Base-by-base conservation (phyloP, 1,140 invertebrate species). In the Vanessa atalanta region DNA sequence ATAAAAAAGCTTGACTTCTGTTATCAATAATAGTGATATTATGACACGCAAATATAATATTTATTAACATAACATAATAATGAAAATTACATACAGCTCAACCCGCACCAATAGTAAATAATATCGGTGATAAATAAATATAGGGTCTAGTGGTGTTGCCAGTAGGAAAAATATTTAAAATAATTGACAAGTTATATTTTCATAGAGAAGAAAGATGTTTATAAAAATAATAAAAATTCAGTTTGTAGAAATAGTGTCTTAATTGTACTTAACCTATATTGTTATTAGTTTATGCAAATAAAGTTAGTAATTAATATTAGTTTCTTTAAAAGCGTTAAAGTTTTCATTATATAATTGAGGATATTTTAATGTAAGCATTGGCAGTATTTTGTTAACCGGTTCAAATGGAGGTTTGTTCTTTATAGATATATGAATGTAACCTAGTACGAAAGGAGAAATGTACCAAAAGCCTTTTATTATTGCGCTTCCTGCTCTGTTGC, bases 141-240 rank as follows among this genome's bases (percentile, higher is more conserved):
- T 60, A 73, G 26, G n/a, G 47, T 57, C 26, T 73, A 64, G 47
- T 69, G 31, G 31, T 74, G 75, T 72, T 76, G 70, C 63, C 50
- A 69, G 48, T 74, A 74, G 72, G 43, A 69, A 47, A 60, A 74
- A 64, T 69, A 64, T 74, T 63, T 53, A 68, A 50, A 66, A 68
- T 63, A 68, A 53, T 67, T 66, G 65, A 68, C 66, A 69, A 51
- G 20, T 68, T 74, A 74, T 74, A 74, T 74, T 74, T 74, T 74
- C 60, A 74, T 69, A 69, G 66, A 55, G 37, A 70, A 53, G n/a
- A 77, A 68, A 26, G 60, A 70, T 64, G 61, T 77, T 72, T 77
- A 73, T 76, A 71, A 72, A 64, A 66, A 65, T 69, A 73, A 70
- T 65, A 60, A 69, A 47, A 61, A 69, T 61, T 67, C 65, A 53